Evolutionary conservation across 2,888 invertebrate species (phyloP).

Genomic region (Xanthia icteritia): DNA sequence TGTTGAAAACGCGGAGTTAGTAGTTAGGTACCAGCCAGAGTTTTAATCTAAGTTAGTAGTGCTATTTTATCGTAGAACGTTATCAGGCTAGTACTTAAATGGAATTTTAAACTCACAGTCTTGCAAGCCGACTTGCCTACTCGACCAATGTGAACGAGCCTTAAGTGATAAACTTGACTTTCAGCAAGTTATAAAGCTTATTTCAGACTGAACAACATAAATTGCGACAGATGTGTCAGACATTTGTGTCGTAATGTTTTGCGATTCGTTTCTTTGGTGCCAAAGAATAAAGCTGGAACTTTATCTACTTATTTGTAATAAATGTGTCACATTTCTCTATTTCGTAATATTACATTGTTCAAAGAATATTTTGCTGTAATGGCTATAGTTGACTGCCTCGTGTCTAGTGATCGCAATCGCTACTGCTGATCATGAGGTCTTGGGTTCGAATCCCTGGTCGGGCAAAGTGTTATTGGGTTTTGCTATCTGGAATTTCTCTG

Average conservation of each 20-base stretch:
- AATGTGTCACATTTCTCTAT: constrained; percentile 6
- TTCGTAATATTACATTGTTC: background rate
- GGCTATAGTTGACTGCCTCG: too few relatives aligned
- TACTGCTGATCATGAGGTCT: too few relatives aligned
- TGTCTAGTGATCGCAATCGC: too few relatives aligned
- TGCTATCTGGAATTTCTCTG: too few relatives aligned
- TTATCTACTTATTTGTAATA: background rate
- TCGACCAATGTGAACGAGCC: background rate
- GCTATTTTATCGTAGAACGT: too few relatives aligned
- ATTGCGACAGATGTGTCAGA: constrained; percentile 7
- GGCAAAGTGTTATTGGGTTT: too few relatives aligned
- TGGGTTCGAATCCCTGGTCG: too few relatives aligned
- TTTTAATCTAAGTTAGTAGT: too few relatives aligned
- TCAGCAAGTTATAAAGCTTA: background rate
- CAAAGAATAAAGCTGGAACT: too few relatives aligned
- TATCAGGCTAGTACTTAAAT: background rate
- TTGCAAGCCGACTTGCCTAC: background rate
- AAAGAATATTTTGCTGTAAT: background rate
- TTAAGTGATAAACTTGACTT: constrained; percentile 1
- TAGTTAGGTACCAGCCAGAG: too few relatives aligned
- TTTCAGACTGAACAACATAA: constrained; percentile 8
- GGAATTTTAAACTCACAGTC: background rate
- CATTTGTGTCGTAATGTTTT: constrained; percentile 7
- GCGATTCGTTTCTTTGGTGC: background rate
- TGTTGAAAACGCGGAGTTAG: too few relatives aligned